Percentiles rank a stretch among this genome's conserved stretches.
Evolutionary conservation across 2,797 vertebrate genomes (phyloP).

Genomic region (Myotis vivesi): DNA sequence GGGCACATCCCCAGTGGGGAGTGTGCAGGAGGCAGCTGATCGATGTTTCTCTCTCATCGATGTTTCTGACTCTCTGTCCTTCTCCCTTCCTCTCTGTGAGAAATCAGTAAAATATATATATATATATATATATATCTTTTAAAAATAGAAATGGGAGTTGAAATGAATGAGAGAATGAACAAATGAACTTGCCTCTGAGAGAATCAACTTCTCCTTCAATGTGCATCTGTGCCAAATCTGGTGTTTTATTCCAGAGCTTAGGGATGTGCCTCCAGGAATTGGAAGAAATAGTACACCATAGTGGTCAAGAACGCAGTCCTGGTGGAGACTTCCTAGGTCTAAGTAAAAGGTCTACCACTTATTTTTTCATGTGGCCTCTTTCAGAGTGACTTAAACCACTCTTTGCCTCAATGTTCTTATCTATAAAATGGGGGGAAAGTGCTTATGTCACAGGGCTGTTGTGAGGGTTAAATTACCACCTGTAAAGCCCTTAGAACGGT

Average conservation of each 20-base stretch:
- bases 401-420: not conserved
- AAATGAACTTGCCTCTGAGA: not conserved
- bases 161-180: not conserved
- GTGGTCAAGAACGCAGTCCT: not conserved
- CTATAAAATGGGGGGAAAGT: not conserved
- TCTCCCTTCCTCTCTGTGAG: too few relatives aligned
- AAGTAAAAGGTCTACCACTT: not conserved
- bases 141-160: not conserved
- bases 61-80: too few relatives aligned
- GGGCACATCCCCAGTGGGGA: too few relatives aligned
- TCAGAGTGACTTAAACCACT: not conserved
- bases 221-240: not conserved
- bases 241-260: not conserved
- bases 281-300: fast-evolving
- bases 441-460: not conserved
- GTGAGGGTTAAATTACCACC: not conserved
- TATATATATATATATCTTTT: too few relatives aligned
- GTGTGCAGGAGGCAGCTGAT: too few relatives aligned
- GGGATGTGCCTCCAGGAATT: not conserved
- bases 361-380: not conserved
- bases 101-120: too few relatives aligned
- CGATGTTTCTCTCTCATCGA: too few relatives aligned
- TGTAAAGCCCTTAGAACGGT: not conserved
- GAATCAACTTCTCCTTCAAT: too few relatives aligned
- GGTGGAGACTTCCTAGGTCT: not conserved